Evolutionary conservation across 2,113 vertebrate genomes (phyloP).

Genomic region (Strigops habroptila): DNA sequence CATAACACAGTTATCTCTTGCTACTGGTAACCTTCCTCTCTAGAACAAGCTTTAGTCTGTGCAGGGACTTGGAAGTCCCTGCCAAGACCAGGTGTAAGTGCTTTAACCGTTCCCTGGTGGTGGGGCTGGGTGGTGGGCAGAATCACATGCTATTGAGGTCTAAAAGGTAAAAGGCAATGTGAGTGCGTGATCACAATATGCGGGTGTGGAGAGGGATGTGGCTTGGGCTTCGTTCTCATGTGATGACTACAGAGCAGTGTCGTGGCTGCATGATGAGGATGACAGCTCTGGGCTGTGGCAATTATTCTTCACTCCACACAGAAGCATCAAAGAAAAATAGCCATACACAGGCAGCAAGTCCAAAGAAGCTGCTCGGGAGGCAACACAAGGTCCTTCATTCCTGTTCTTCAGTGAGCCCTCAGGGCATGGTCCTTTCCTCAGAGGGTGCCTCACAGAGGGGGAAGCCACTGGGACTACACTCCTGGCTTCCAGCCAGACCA

Average conservation of each 20-base stretch:
- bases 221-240: fast-evolving
- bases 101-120: neutral
- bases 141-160: fast-evolving
- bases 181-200: fast-evolving
- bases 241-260: fast-evolving
- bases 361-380: neutral
- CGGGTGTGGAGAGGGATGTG: fast-evolving
- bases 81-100: neutral
- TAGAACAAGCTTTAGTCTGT: neutral
- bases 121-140: neutral
- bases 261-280: neutral
- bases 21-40: neutral
- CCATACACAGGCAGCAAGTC: neutral
- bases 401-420: neutral
- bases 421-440: neutral
- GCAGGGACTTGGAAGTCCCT: neutral
- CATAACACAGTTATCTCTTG: neutral
- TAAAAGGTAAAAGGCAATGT: neutral
- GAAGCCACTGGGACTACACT: neutral
- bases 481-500: fast-evolving
- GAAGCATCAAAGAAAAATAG: neutral
- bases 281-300: neutral
- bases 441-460: neutral
- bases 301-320: neutral
- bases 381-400: neutral